phyloP scores from a whole-genome alignment of 2,888 invertebrate species.

The Torymus tubicola region DNA sequence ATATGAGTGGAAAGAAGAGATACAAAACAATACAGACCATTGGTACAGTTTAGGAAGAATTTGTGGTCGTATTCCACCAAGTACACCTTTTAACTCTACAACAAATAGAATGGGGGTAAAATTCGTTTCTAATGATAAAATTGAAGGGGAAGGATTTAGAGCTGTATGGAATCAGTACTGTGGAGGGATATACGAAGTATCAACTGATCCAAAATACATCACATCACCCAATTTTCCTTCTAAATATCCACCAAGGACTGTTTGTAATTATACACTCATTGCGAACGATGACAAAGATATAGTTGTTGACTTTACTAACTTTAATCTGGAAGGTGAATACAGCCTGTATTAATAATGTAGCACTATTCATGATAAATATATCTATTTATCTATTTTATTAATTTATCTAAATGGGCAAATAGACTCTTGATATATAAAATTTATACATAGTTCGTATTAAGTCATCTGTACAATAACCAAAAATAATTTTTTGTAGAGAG shows the following conservation, averaged over 20 bases:
- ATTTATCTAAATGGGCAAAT: no score
- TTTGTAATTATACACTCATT: constrained; percentile 83
- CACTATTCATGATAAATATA: not conserved
- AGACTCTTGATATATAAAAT: no score
- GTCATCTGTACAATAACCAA: no score
- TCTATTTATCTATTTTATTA: no score
- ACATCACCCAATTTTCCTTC: constrained; percentile 86
- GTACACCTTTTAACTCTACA: constrained; percentile 79
- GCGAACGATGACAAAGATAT: constrained; percentile 77
- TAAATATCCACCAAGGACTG: constrained; percentile 79
- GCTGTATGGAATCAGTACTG: constrained; percentile 83
- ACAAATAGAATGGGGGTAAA: constrained; percentile 82
- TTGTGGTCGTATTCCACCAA: constrained; percentile 84
- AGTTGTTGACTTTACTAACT: constrained; percentile 80
- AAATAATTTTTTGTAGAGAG: constrained; percentile 23
- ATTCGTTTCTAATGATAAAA: constrained; percentile 83
- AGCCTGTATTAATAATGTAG: constrained; percentile 5
- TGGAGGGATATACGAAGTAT: constrained; percentile 82
- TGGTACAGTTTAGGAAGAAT: constrained; percentile 80
- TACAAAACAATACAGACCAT: constrained; percentile 31
- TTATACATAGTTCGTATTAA: no score
- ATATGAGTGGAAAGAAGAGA: constrained; percentile 78
- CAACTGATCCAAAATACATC: constrained; percentile 77
- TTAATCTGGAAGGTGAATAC: constrained; percentile 77
- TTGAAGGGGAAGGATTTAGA: constrained; percentile 86